Conservation (phyloP, 2,888 invertebrate genomes). For the Scrobipalpa atriplicella region DNA sequence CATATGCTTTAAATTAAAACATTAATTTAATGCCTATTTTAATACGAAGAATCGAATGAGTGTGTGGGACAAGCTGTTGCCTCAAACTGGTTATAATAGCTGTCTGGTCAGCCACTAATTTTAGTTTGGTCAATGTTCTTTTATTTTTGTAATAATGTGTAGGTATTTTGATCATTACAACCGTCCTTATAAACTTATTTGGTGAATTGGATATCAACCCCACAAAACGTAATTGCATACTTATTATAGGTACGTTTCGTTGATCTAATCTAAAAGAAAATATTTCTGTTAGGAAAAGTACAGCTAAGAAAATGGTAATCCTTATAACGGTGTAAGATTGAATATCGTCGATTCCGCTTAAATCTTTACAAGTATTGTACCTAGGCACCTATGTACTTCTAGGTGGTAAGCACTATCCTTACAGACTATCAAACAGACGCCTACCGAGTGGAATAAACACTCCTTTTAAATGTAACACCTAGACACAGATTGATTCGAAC, state of each 20-base stretch:
- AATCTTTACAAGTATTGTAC: background rate
- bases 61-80: too few species aligned
- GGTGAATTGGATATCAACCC: too few species aligned
- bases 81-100: background rate
- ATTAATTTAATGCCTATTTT: too few species aligned
- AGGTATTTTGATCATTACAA: background rate
- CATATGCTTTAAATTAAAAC: too few species aligned
- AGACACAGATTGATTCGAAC: constrained; percentile 23
- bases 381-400: background rate
- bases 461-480: constrained; percentile 20
- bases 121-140: background rate
- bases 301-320: background rate
- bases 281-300: too few species aligned
- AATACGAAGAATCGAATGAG: too few species aligned
- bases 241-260: background rate
- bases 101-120: background rate
- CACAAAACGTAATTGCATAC: too few species aligned
- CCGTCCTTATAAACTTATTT: too few species aligned
- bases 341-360: background rate
- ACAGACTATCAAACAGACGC: constrained; percentile 12
- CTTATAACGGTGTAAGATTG: background rate
- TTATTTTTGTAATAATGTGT: background rate
- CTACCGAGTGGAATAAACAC: constrained; percentile 21
- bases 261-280: background rate
- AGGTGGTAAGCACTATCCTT: background rate